Conservation (phyloP, 2,888 invertebrate species). For the Stenichneumon culpator region DNA sequence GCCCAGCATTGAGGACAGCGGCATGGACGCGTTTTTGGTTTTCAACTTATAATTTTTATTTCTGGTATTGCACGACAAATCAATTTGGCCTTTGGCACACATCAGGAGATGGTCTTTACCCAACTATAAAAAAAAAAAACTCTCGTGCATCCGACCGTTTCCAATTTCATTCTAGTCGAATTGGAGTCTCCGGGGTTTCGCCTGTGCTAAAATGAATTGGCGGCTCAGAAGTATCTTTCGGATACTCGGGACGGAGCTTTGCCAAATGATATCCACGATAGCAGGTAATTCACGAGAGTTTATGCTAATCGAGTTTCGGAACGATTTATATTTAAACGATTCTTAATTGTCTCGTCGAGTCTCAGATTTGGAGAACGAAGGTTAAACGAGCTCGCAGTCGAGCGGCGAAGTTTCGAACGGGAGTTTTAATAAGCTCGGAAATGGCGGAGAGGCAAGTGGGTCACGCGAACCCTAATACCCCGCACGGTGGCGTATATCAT, state of each 20-base stretch:
- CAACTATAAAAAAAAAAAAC: neutral
- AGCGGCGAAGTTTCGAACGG: slow-evolving; percentile 45
- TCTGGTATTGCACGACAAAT: neutral
- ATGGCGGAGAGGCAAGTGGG: slow-evolving; percentile 67
- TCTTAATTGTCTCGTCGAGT: slow-evolving; percentile 53
- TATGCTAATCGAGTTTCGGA: slow-evolving; percentile 30
- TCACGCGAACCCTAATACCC: slow-evolving; percentile 65
- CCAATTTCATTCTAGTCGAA: neutral
- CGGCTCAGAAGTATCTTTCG: neutral
- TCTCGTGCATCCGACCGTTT: no score
- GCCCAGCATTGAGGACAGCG: slow-evolving; percentile 26
- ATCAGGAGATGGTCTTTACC: neutral
- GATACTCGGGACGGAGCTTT: neutral
- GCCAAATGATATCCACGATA: neutral
- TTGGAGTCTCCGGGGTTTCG: neutral
- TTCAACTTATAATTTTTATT: neutral
- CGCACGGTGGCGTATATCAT: slow-evolving; percentile 37
- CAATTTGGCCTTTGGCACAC: neutral
- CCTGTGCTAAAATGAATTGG: neutral
- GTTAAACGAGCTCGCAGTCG: slow-evolving; percentile 29
- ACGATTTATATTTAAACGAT: slow-evolving; percentile 52
- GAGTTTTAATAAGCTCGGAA: slow-evolving; percentile 53
- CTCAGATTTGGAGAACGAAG: slow-evolving; percentile 12
- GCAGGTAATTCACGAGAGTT: slow-evolving; percentile 10
- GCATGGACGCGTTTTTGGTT: no score